phyloP scores from a whole-genome alignment of 2,888 invertebrate genomes.

The Gisinianus flammeolus region DNA sequence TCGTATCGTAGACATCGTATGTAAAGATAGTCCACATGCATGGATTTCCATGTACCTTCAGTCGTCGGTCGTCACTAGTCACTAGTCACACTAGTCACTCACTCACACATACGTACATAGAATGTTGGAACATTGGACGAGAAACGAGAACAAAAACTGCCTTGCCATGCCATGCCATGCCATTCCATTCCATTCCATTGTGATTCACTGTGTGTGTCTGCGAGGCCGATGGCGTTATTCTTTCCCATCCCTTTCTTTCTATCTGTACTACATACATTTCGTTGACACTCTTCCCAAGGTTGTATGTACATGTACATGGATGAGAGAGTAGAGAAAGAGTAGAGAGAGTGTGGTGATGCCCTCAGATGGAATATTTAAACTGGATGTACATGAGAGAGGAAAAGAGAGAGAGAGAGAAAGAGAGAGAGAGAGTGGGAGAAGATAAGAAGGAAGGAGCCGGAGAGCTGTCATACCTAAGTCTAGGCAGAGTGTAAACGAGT shows the following conservation, averaged over 20 bases:
- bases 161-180: neutral
- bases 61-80: too few species aligned
- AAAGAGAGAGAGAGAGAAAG: slow-evolving; percentile 1
- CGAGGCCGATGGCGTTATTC: neutral
- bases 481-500: slow-evolving; percentile 6
- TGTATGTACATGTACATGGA: neutral
- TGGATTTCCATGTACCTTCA: too few species aligned
- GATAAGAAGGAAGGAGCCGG: neutral
- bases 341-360: neutral
- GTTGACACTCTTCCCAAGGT: neutral
- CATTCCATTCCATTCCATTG: neutral
- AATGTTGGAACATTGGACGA: neutral
- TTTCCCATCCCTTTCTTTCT: neutral
- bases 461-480: neutral
- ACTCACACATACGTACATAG: too few species aligned
- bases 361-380: neutral
- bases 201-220: neutral
- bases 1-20: too few species aligned
- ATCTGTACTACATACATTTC: neutral
- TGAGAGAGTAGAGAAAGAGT: neutral
- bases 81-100: too few species aligned
- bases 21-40: too few species aligned
- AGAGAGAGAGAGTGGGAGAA: neutral
- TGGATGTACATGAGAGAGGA: neutral
- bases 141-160: neutral